Evolutionary conservation across 92 coral and sea anemone genomes (phyloP).

Genomic region (Zoanthus gigantus): DNA sequence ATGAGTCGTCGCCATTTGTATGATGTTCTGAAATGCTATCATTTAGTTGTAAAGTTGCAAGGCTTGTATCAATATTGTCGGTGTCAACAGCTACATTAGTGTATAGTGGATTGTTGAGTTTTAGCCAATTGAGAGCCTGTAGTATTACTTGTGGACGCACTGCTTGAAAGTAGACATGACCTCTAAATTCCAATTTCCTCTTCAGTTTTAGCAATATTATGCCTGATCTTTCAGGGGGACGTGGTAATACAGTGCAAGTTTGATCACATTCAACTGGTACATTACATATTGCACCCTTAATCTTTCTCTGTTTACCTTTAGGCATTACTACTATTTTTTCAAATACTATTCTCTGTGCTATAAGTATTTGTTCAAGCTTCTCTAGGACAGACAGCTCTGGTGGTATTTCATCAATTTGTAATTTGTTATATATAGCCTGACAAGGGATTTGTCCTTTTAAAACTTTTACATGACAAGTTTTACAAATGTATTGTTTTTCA

Average conservation of each 20-base stretch:
- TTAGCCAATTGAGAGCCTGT: conserved; percentile 53
- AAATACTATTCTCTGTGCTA: conserved; percentile 61
- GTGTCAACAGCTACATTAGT: conserved; percentile 38
- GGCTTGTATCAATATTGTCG: conserved; percentile 11
- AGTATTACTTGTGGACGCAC: conserved; percentile 51
- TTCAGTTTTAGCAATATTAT: conserved; percentile 58
- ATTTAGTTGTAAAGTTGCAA: not conserved
- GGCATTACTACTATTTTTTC: conserved; percentile 60
- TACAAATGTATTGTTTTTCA: conserved; percentile 50
- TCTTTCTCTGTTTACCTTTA: conserved; percentile 64
- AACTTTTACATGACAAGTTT: conserved; percentile 58
- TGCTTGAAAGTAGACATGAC: conserved; percentile 68
- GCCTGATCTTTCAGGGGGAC: conserved; percentile 66
- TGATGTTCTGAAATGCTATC: not conserved
- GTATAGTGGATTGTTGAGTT: conserved; percentile 57
- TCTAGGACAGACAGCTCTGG: conserved; percentile 45
- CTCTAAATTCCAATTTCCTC: conserved; percentile 54
- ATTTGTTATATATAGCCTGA: conserved; percentile 58
- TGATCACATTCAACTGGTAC: conserved; percentile 68
- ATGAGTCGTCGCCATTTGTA: conserved; percentile 10
- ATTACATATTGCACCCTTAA: conserved; percentile 72
- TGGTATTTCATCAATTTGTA: conserved; percentile 61
- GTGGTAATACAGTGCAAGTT: conserved; percentile 57
- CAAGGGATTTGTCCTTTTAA: conserved; percentile 49
- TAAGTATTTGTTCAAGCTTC: conserved; percentile 59